phyloP scores from a whole-genome alignment of 2,113 vertebrate genomes.

The Melanerpes formicivorus region DNA sequence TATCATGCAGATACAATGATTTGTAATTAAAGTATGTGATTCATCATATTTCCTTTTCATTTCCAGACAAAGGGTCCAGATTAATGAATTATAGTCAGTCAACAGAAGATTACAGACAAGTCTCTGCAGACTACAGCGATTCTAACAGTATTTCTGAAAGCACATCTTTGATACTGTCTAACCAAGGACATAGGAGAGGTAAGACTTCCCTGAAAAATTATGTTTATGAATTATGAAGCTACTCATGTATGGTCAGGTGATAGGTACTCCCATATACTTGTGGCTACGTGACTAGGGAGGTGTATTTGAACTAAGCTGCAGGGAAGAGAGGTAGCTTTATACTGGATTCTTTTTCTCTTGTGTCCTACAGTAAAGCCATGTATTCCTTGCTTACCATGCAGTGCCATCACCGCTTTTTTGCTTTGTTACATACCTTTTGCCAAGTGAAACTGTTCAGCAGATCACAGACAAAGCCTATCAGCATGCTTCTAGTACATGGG shows the following conservation, averaged over 20 bases:
- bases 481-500: not conserved
- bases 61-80: constrained; percentile 43
- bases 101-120: constrained; percentile 62
- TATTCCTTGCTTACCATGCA: not conserved
- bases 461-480: not conserved
- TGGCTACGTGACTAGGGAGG: not conserved
- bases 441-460: not conserved
- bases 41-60: not conserved
- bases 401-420: not conserved
- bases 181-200: constrained; percentile 43
- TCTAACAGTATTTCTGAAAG: constrained; percentile 67
- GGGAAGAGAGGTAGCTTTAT: not conserved
- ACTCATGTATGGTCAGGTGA: not conserved
- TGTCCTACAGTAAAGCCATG: not conserved
- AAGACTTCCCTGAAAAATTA: not conserved
- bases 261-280: not conserved
- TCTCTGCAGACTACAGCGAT: constrained; percentile 55
- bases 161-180: constrained; percentile 45
- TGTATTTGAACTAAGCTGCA: not conserved
- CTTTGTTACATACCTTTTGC: not conserved
- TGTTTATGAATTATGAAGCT: not conserved
- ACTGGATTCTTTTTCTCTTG: not conserved
- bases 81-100: constrained; percentile 63
- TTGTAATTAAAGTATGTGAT: not conserved
- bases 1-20: not conserved